Evolutionary conservation across 1,140 invertebrate species (phyloP), one percentile per base, ranked within the genome.

Genomic region (Drosophila pallidifrons): DNA sequence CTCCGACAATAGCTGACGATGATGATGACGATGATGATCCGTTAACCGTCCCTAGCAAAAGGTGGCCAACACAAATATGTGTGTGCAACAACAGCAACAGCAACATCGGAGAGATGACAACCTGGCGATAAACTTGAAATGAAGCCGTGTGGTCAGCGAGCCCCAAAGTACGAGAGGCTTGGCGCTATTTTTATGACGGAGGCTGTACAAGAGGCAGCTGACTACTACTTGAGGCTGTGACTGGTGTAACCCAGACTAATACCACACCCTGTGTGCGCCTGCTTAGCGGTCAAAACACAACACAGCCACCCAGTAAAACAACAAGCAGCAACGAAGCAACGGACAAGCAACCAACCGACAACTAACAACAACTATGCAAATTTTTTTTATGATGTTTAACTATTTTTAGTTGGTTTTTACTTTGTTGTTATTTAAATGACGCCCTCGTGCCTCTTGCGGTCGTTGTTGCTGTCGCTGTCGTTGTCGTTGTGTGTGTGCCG

Each of bases 371-470:
- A 79, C 85, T 88, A 88, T 88, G 85, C 81, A 88, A 88, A 88
- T 88, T 89, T 88, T 80, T 38, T 86, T 83, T 89, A 89, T 85
- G 85, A 81, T 89, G 83, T 74, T 79, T 89, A 88, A 88, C 83
- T 85, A 89, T 88, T 88, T 88, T 89, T 89, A 89, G 85, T 89
- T 75, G 45, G 68, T 75, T 78, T 79, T 77, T 79, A 74, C 41
- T 77, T 89, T 89, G 85, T 85, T 89, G 85, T 89, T 87, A 87
- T 87, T 87, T 89, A 88, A 87, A 87, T 87, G 73, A 81, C 75
- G 78, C 66, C 78, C 81, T 76, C 74, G 74, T 78, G 58, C 49
- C 67, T 69, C 65, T 66, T 10, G 59, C 35, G 45, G 15, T 35
- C 32, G 30, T 16, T 41, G 51, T 72, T 57, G 28, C 20, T 57